Conservation (phyloP, 2,888 invertebrate species). For the Oscheius myriophilus region DNA sequence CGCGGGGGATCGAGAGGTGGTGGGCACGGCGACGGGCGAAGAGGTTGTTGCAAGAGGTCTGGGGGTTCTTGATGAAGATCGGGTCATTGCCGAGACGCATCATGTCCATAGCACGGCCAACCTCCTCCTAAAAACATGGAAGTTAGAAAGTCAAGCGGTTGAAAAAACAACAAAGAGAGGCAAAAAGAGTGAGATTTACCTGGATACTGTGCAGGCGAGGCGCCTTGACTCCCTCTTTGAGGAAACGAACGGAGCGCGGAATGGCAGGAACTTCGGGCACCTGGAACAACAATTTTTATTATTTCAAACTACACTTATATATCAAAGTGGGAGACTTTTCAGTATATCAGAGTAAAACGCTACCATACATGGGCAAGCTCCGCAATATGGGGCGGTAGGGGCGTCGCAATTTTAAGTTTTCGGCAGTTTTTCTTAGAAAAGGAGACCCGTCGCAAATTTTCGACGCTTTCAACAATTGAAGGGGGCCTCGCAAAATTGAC, state of each 20-base stretch:
- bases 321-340: too few species aligned
- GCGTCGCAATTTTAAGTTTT: too few species aligned
- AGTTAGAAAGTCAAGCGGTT: neutral
- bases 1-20: conserved; percentile 50
- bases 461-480: too few species aligned
- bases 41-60: conserved; percentile 47
- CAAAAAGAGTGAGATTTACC: conserved; percentile 22
- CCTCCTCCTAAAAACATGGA: conserved; percentile 59
- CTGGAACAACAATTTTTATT: neutral
- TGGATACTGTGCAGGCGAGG: conserved; percentile 66
- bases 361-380: too few species aligned
- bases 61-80: conserved; percentile 53
- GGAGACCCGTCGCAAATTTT: too few species aligned
- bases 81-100: conserved; percentile 65
- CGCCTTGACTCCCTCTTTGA: conserved; percentile 63
- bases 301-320: too few species aligned
- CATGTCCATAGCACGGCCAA: conserved; percentile 65
- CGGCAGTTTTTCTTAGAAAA: too few species aligned
- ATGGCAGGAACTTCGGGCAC: conserved; percentile 12
- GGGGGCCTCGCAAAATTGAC: too few species aligned
- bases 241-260: conserved; percentile 57
- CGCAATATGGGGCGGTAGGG: too few species aligned
- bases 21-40: conserved; percentile 39
- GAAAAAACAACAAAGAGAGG: neutral
- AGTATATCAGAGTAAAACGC: too few species aligned